Evolutionary conservation across 2,888 invertebrate species (phyloP), one percentile per base, ranked within the genome.

Genomic region (Gari tellinella): DNA sequence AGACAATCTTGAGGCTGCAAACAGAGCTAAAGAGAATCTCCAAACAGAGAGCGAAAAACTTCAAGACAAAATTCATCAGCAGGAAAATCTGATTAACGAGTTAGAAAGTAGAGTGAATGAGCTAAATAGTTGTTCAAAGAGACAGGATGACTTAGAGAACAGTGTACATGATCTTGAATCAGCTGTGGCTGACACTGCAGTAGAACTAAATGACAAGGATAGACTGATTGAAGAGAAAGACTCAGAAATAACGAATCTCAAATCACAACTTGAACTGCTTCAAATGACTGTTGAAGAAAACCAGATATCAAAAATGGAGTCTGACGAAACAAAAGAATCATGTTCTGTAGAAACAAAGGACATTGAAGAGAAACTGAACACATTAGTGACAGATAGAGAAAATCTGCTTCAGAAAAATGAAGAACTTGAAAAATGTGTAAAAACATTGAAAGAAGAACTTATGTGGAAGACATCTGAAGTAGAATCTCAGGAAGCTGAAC

Each of bases 171-270:
- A 73, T 15, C 40, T 75, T 15, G 72, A 80, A 61, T 65, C 69
- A 41, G 65, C 70, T 40, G 51, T 72, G 5, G 68, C 51, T 52
- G 65, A 64, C 21, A 72, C 72, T 40, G 80, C 77, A 53, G 58
- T 78, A 25, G 77, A 77, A 43, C 45, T 72, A 19, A 61, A 66
- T 55, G 38, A 66, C 2, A 64, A 67, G 48, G 78, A 79, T 14
- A 62, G 66, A 19, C 26, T 74, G 8, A 61, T 74, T 37, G 66
- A 52, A 25, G 69, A 65, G 21, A 62, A 65, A 58, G 41, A 38
- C 52, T 15, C 56, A 26, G 49, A 46, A 38, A 69, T 69, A 38
- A 64, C 66, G n/a, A 60, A 64, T 43, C 23, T 78, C 17, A 40
- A 65, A 55, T 57, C 41, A 37, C 65, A 69, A 31, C 37, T 65